phyloP scores from a whole-genome alignment of 1,140 invertebrate species.

The Pissodes strobi region DNA sequence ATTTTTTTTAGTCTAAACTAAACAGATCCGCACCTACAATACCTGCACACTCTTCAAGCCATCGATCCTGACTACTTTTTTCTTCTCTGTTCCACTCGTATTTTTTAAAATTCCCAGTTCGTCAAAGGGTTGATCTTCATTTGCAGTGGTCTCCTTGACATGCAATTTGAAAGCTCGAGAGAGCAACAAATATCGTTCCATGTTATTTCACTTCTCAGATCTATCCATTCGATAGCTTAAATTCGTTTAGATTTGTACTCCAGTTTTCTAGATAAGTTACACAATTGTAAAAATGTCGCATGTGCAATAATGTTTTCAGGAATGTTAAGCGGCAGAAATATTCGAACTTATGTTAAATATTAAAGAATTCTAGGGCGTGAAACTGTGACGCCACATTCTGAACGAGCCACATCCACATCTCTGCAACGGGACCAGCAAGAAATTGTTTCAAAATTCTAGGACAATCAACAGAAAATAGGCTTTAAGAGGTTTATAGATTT shows the following conservation, averaged over 20 bases:
- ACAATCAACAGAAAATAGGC: constrained; percentile 39
- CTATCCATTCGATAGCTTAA: not conserved
- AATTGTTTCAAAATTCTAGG: constrained; percentile 16
- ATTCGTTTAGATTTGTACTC: not conserved
- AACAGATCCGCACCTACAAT: too few species aligned
- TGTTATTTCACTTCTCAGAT: not conserved
- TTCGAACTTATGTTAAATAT: constrained; percentile 7
- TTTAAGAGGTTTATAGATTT: constrained; percentile 37
- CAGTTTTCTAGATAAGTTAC: not conserved
- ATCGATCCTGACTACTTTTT: not conserved
- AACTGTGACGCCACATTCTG: constrained; percentile 28
- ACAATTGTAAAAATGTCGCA: not conserved
- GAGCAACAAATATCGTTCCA: not conserved
- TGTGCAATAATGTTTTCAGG: not conserved
- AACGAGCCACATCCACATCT: constrained; percentile 28
- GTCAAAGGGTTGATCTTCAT: constrained; percentile 26
- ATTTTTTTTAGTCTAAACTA: too few species aligned
- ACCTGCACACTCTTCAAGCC: constrained; percentile 4
- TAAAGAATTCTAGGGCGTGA: constrained; percentile 2
- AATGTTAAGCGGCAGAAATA: not conserved
- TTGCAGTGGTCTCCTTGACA: not conserved
- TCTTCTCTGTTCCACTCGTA: not conserved
- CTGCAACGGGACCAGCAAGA: constrained; percentile 19
- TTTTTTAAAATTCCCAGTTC: constrained; percentile 15
- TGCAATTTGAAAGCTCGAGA: not conserved